Base-by-base conservation (phyloP, 2,113 vertebrate genomes). In the Sula dactylatra region DNA sequence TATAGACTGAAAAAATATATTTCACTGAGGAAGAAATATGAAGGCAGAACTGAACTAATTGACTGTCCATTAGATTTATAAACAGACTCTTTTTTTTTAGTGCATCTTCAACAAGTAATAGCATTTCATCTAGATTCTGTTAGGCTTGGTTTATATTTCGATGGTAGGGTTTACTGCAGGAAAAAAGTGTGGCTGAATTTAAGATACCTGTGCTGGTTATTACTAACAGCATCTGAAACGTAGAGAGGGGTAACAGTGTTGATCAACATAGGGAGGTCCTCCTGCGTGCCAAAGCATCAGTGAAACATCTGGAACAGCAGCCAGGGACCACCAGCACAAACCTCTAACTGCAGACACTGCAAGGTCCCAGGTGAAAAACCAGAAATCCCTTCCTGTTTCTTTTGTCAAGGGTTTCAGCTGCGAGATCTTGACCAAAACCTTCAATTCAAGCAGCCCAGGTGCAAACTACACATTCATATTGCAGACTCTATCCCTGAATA, bases 41-140 rank as follows among this genome's bases (percentile, higher is more conserved):
- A 87, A 89, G 49, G 67, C 40, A 76, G 91, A 94, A 88, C 66
- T 67, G 65, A 94, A 92, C 87, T 96, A 89, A 94, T 72, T 93
- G 82, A 32, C 42, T 74, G 88, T 65, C 85, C 66, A 14, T 82
- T 44, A 92, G 90, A 72, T 96, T 92, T 89, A 95, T 73, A 96
- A 86, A 89, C 70, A 91, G 34, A 19, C 38, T 16, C 13, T 56
- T 49, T 71, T 73, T 73, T 79, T 71, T 93, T 50, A 82, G 56
- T 56, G 72, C 47, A 86, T 80, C 61, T 85, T 79, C 77, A 91
- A 38, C 44, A 87, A 86, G 65, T 71, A 92, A 78, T 11, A 86
- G 62, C 89, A 64, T 93, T 93, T 82, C 21, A 40, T 62, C 27
- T 54, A 20, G 61, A 65, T 38, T 82, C 72, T 61, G 10, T 49